Conservation (phyloP, 1,140 invertebrate species). For the Mycetomoellerius zeteki region DNA sequence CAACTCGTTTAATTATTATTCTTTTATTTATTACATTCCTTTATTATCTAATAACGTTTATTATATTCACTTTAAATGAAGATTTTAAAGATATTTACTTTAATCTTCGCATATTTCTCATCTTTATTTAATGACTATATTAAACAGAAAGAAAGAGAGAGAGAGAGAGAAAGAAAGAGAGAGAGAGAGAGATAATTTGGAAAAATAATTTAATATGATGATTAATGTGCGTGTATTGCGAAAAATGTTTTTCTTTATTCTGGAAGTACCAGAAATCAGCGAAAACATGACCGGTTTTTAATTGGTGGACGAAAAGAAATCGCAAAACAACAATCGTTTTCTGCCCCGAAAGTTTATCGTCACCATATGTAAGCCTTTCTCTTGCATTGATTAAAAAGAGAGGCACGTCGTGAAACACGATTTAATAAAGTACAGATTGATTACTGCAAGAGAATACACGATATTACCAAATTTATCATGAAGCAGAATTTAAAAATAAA, state of each 20-base stretch:
- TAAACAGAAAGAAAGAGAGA: neutral
- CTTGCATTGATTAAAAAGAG: slow-evolving; percentile 43
- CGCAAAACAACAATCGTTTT: slow-evolving; percentile 64
- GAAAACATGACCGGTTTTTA: slow-evolving; percentile 27
- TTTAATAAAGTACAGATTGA: slow-evolving; percentile 39
- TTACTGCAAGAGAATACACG: neutral
- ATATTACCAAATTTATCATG: slow-evolving; percentile 24
- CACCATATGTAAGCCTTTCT: slow-evolving; percentile 3
- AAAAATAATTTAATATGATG: slow-evolving; percentile 20
- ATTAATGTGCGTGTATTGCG: neutral
- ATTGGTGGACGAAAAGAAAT: slow-evolving; percentile 26
- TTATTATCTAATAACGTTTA: neutral
- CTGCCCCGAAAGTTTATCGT: slow-evolving; percentile 73
- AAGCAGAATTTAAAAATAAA: slow-evolving; percentile 21
- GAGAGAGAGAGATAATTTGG: neutral
- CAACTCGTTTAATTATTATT: neutral
- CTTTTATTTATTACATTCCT: neutral
- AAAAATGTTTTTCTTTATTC: slow-evolving; percentile 50
- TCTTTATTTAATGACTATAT: neutral
- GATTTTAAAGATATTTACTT: neutral
- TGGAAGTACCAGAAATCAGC: neutral
- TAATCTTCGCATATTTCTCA: neutral
- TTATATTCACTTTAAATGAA: neutral
- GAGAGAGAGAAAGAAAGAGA: too few species aligned
- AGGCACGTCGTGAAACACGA: neutral